phyloP scores from a whole-genome alignment of 2,888 invertebrate species.

The Drosophila demipolita region DNA sequence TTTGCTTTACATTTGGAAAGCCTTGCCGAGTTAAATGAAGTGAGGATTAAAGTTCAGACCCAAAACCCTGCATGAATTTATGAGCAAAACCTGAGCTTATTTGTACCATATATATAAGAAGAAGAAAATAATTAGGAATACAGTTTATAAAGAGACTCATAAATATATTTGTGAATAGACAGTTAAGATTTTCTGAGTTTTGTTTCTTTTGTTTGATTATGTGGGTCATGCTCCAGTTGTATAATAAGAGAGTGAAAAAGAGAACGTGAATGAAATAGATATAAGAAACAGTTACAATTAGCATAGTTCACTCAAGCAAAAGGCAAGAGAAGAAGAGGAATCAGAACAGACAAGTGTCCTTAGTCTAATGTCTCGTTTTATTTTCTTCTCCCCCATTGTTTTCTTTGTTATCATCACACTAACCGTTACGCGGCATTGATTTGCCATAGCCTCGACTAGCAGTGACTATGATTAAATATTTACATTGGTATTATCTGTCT shows the following conservation, averaged over 20 bases:
- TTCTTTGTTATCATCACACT: neutral
- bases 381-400: neutral
- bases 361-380: conserved; percentile 6
- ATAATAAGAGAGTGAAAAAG: neutral
- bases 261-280: conserved; percentile 5
- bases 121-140: neutral
- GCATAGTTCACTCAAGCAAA: conserved; percentile 25
- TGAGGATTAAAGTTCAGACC: neutral
- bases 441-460: conserved; percentile 14
- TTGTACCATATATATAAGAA: neutral
- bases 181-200: conserved; percentile 10
- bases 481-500: conserved; percentile 22
- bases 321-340: conserved; percentile 8
- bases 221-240: conserved; percentile 73
- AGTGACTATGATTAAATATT: conserved; percentile 29
- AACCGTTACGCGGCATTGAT: conserved; percentile 22
- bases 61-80: neutral
- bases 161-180: conserved; percentile 6
- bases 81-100: neutral
- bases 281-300: conserved; percentile 50
- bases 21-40: neutral
- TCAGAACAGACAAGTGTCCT: conserved; percentile 35
- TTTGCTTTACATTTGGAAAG: neutral
- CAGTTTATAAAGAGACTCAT: neutral
- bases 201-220: conserved; percentile 50